Percentiles rank a stretch among this genome's conserved stretches.
Evolutionary conservation across 2,888 invertebrate genomes (phyloP).

Genomic region (Silvanus unidentatus): DNA sequence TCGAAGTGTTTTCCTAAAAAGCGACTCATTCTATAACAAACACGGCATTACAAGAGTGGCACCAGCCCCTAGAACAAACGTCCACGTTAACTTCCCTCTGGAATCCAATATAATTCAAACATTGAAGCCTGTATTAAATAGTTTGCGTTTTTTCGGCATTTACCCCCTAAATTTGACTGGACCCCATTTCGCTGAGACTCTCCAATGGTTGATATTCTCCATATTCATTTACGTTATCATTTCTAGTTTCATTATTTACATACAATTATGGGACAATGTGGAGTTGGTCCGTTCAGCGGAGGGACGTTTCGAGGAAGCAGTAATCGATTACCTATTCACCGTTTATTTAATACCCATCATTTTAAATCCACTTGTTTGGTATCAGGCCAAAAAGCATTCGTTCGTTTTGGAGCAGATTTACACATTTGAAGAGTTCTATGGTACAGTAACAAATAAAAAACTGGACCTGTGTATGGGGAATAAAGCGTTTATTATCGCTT

Average conservation of each 20-base stretch:
- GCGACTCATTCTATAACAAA: constrained; percentile 26
- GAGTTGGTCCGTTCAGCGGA: constrained; percentile 56
- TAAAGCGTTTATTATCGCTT: constrained; percentile 54
- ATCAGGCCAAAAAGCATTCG: constrained; percentile 60
- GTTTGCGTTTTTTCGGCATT: constrained; percentile 54
- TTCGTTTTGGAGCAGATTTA: constrained; percentile 59
- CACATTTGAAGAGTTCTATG: constrained; percentile 62
- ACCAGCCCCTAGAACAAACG: constrained; percentile 17
- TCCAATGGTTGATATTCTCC: constrained; percentile 57
- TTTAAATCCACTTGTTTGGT: constrained; percentile 60
- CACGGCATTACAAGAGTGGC: constrained; percentile 30
- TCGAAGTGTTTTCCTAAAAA: constrained; percentile 36
- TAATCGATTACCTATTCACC: constrained; percentile 69
- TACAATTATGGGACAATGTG: constrained; percentile 55
- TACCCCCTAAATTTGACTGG: constrained; percentile 53
- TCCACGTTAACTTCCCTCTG: not conserved
- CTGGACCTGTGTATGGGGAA: constrained; percentile 54
- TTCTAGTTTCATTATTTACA: constrained; percentile 50
- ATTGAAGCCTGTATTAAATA: constrained; percentile 46
- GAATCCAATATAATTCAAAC: constrained; percentile 40
- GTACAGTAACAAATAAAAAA: constrained; percentile 53
- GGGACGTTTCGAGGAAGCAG: constrained; percentile 68
- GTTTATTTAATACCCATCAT: constrained; percentile 64
- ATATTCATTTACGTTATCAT: constrained; percentile 45
- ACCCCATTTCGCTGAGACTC: constrained; percentile 46